These are phyloP conservation scores for Beris chalybata DNA, from an alignment of 2,888 invertebrate genomes.

Conservation along the genomic window DNA sequence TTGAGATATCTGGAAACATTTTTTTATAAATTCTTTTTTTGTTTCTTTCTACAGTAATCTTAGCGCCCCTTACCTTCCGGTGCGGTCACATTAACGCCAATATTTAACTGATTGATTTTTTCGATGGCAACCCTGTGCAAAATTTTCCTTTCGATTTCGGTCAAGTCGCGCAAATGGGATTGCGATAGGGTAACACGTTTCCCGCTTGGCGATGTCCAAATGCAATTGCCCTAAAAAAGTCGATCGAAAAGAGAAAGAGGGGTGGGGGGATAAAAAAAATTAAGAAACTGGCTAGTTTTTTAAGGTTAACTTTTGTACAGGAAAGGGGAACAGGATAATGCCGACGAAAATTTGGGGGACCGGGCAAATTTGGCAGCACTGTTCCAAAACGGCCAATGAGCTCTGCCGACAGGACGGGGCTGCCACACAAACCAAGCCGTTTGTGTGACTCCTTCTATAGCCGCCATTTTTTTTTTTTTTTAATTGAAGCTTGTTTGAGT, in stretches of 20 bases:
- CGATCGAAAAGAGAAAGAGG: too few species aligned
- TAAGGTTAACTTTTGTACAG: too few species aligned
- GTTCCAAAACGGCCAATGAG: too few species aligned
- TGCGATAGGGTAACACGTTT: constrained; percentile 66
- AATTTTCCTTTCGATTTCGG: constrained; percentile 72
- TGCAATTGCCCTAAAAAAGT: constrained; percentile 69
- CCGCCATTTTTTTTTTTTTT: too few species aligned
- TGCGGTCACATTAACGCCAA: constrained; percentile 77
- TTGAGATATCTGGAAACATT: constrained; percentile 5
- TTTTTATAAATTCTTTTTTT: background rate
- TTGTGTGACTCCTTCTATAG: too few species aligned
- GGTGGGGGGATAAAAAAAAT: too few species aligned
- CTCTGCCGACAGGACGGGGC: too few species aligned
- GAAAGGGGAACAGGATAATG: too few species aligned
- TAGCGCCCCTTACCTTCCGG: constrained; percentile 67
- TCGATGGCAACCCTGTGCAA: constrained; percentile 85
- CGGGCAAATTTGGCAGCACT: too few species aligned
- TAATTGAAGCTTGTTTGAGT: constrained; percentile 27
- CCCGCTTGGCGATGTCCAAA: constrained; percentile 72
- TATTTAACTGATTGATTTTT: constrained; percentile 81
- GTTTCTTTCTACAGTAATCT: background rate
- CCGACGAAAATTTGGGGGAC: too few species aligned
- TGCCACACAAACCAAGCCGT: too few species aligned
- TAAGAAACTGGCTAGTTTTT: too few species aligned
- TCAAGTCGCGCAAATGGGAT: constrained; percentile 66